A percentile compares a stretch with the other conserved stretches of the same genome.
Conservation (phyloP, 2,888 invertebrate genomes). For the Antheraea yamamai region DNA sequence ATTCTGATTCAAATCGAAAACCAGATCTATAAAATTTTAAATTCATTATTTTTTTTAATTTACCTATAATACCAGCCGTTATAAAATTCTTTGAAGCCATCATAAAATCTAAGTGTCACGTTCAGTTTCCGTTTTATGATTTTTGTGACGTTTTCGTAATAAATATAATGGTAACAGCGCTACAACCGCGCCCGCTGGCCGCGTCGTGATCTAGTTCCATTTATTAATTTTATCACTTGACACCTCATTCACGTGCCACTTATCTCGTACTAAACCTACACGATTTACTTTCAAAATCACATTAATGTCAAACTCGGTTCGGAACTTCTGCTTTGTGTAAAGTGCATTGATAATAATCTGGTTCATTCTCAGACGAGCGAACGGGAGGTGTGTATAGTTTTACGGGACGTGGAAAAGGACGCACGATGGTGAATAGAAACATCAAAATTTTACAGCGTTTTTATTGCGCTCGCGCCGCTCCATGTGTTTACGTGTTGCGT, state of each 20-base stretch:
- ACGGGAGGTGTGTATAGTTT: conserved; percentile 40
- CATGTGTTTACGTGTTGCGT: conserved; percentile 73
- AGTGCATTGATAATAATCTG: conserved; percentile 81
- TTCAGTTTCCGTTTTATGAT: conserved; percentile 31
- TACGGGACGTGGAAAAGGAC: conserved; percentile 41
- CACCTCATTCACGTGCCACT: conserved; percentile 72
- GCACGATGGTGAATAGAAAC: conserved; percentile 74
- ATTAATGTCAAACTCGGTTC: conserved; percentile 73
- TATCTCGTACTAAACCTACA: conserved; percentile 73
- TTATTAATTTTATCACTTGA: conserved; percentile 78
- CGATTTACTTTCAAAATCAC: conserved; percentile 78
- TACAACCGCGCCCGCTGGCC: conserved; percentile 38
- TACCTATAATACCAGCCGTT: conserved; percentile 17
- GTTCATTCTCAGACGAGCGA: conserved; percentile 64
- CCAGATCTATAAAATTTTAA: background rate
- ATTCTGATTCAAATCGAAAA: conserved; percentile 3
- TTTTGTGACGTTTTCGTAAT: conserved; percentile 35
- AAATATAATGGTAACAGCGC: conserved; percentile 43
- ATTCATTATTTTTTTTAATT: conserved; percentile 13
- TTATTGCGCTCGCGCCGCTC: conserved; percentile 73
- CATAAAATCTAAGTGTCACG: conserved; percentile 21
- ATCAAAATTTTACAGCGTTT: conserved; percentile 82
- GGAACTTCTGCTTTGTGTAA: conserved; percentile 81
- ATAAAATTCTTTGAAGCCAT: conserved; percentile 22
- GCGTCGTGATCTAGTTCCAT: conserved; percentile 59